These are phyloP conservation scores for Chaunax sp. DNA, from an alignment of 2,797 vertebrate genomes.

Conservation along the genomic window DNA sequence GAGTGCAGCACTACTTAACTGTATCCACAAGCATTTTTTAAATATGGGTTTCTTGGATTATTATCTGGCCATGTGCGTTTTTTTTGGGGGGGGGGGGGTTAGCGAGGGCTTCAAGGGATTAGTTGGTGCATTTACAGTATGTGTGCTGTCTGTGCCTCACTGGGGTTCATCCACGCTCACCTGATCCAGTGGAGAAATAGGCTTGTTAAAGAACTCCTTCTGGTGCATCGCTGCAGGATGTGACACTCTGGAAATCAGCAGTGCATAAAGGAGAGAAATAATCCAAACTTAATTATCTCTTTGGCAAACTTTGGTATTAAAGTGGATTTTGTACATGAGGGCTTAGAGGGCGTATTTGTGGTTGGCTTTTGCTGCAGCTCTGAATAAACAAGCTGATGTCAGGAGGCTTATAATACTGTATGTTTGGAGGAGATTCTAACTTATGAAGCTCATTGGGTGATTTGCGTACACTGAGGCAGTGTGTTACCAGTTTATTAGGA, in stretches of 20 bases:
- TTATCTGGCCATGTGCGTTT: slow-evolving; percentile 33
- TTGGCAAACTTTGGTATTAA: slow-evolving; percentile 41
- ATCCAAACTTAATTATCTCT: slow-evolving; percentile 40
- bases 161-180: slow-evolving; percentile 28
- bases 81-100: background rate
- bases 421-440: background rate
- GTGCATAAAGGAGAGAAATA: slow-evolving; percentile 38
- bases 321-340: background rate
- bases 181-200: slow-evolving; percentile 51
- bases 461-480: too few relatives aligned
- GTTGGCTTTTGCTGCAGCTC: slow-evolving; percentile 4
- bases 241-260: slow-evolving; percentile 37
- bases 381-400: background rate
- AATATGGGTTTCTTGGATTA: slow-evolving; percentile 41
- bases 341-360: background rate
- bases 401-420: too few relatives aligned
- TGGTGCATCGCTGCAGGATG: slow-evolving; percentile 25
- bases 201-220: slow-evolving; percentile 48
- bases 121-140: slow-evolving; percentile 1
- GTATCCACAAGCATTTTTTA: slow-evolving; percentile 32
- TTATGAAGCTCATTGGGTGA: background rate
- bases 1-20: slow-evolving; percentile 11
- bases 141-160: slow-evolving; percentile 31
- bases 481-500: background rate
- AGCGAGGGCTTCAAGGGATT: slow-evolving; percentile 32